A percentile compares a stretch with the other conserved stretches of the same genome.
These are phyloP conservation scores for Danio choprae DNA, from an alignment of 2,797 vertebrate species.

Conservation along the genomic window DNA sequence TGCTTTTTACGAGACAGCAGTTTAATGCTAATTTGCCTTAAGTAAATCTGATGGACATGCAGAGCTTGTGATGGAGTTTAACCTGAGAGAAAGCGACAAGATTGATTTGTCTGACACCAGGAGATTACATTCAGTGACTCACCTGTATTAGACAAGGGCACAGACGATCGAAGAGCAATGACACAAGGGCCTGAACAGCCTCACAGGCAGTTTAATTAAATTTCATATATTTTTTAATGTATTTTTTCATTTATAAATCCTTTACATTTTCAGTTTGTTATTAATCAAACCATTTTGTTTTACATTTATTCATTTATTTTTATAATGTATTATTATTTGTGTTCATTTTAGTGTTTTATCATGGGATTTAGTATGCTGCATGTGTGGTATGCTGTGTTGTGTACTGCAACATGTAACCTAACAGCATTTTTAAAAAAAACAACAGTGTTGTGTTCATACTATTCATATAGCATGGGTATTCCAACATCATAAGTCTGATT, in stretches of 20 bases:
- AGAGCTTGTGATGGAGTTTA: constrained; percentile 26
- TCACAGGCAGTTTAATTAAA: background rate
- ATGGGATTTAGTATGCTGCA: background rate
- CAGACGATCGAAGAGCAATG: constrained; percentile 35
- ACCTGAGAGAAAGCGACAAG: constrained; percentile 33
- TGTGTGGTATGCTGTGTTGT: background rate
- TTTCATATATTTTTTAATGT: background rate
- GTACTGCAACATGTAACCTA: too few species aligned
- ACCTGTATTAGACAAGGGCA: constrained; percentile 51
- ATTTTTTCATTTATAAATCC: background rate
- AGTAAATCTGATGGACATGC: constrained; percentile 4
- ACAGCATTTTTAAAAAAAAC: too few species aligned
- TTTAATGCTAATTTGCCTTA: background rate
- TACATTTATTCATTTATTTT: too few species aligned
- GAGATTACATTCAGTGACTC: constrained; percentile 54
- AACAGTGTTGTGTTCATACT: too few species aligned
- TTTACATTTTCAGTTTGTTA: background rate
- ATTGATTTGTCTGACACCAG: constrained; percentile 56
- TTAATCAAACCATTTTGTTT: too few species aligned
- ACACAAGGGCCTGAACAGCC: background rate
- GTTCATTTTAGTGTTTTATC: background rate
- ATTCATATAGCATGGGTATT: too few species aligned
- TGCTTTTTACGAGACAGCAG: background rate
- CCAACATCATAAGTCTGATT: too few species aligned
- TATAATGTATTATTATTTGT: background rate